Evolutionary conservation across 2,113 vertebrate species (phyloP).

Genomic region (Leptosomus discolor): DNA sequence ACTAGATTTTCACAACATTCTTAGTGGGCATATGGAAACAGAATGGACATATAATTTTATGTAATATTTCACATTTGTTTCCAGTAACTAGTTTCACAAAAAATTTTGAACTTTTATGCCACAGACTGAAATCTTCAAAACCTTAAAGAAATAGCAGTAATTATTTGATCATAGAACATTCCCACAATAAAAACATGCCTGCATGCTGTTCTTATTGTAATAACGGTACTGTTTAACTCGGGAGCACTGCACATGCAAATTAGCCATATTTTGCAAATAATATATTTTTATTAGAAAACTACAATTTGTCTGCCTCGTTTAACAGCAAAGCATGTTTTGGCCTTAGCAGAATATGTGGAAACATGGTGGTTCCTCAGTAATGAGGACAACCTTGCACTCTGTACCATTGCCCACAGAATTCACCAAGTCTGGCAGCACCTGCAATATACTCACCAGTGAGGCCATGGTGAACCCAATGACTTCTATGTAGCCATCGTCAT

Average conservation of each 20-base stretch:
- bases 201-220: neutral
- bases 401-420: accelerated
- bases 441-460: slow-evolving; percentile 75
- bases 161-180: neutral
- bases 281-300: neutral
- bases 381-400: too few species aligned
- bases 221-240: neutral
- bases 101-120: accelerated
- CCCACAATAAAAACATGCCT: neutral
- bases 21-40: neutral
- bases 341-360: neutral
- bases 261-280: too few species aligned
- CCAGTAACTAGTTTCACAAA: neutral
- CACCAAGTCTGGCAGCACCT: neutral
- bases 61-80: neutral
- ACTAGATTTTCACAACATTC: neutral
- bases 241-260: neutral
- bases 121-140: neutral
- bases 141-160: neutral
- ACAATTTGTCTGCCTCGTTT: neutral
- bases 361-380: neutral
- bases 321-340: neutral
- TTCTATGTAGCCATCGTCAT: slow-evolving; percentile 85
- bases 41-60: neutral
- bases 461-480: slow-evolving; percentile 86